Evolutionary conservation across 2,888 invertebrate genomes (phyloP), one percentile per base, ranked within the genome.

Genomic region (Tachina lurida): DNA sequence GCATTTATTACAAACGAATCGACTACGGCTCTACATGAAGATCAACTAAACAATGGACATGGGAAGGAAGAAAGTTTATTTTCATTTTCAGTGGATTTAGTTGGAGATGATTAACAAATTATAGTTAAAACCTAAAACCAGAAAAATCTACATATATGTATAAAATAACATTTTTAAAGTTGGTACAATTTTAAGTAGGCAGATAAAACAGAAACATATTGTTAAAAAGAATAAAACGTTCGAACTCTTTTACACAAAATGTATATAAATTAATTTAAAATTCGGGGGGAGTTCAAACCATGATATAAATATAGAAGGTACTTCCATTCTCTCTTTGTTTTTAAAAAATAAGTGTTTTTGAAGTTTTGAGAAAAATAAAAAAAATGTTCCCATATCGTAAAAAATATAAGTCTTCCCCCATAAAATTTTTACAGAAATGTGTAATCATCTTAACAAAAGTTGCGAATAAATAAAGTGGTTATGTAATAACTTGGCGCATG

Each of bases 21-120:
- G 1, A 65, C 71, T 19, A 63, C 80, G 41, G 76, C 71, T 17
- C 10, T 76, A 22, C 71, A 71, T 56, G 84, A 68, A 73, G 84
- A 85, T 45, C 74, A 81, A 74, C 71, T 77, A 47, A 87, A 80
- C 47, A 77, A 83, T 67, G 76, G 56, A 45, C 75, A 83, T 12
- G 71, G 54, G 41, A 82, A 86, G 77, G 87, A 80, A 22, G 84
- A 84, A 19, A 86, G 67, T 65, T 73, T 75, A 60, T 74, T 77
- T 81, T 63, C 77, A 19, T 81, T 77, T 49, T 41, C 76, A 13
- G 62, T 62, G n/a, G 45, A 81, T 15, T 56, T 62, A n/a, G 41
- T 74, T 17, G 62, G 31, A 3, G 68, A 81, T 41, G 68, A 85
- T 49, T 74, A 58, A 52, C 31, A 9, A 41, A 65, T 22, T 58